phyloP scores from a whole-genome alignment of 2,113 vertebrate species.

The Sus scrofa region DNA sequence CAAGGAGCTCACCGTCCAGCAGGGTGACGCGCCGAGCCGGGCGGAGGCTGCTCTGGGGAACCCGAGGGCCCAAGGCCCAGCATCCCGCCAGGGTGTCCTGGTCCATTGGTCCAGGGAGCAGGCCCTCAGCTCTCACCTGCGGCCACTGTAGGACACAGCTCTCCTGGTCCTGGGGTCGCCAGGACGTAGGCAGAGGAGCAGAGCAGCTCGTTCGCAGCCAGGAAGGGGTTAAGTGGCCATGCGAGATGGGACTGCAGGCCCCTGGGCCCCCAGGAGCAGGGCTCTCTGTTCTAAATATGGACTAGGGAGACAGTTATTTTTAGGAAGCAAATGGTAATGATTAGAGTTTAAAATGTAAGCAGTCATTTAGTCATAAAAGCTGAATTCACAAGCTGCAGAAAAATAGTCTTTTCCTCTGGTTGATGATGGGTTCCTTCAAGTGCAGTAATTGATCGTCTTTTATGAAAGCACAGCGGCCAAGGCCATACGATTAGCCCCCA shows the following conservation, averaged over 20 bases:
- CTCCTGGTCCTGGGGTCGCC: neutral
- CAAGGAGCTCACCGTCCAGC: neutral
- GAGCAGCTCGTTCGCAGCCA: fast-evolving
- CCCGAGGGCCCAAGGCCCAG: neutral
- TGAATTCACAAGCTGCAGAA: constrained; percentile 81
- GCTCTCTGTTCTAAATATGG: constrained; percentile 82
- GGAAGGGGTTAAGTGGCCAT: neutral
- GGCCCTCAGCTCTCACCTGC: neutral
- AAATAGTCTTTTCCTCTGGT: constrained; percentile 85
- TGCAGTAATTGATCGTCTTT: constrained; percentile 83
- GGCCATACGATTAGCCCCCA: constrained; percentile 80
- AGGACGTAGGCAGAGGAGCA: too few species aligned
- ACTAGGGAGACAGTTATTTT: constrained; percentile 84
- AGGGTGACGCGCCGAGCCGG: fast-evolving
- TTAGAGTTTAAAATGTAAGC: constrained; percentile 84
- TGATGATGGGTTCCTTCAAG: constrained; percentile 86
- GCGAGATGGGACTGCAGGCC: too few species aligned
- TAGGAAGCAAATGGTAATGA: constrained; percentile 87
- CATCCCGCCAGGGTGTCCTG: too few species aligned
- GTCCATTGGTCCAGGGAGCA: neutral
- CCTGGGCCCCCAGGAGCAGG: constrained; percentile 44
- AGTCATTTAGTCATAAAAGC: constrained; percentile 87
- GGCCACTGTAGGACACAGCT: fast-evolving
- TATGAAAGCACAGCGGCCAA: constrained; percentile 80
- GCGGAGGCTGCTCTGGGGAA: neutral